phyloP scores from a whole-genome alignment of 2,797 vertebrate species.

The Choloepus didactylus region DNA sequence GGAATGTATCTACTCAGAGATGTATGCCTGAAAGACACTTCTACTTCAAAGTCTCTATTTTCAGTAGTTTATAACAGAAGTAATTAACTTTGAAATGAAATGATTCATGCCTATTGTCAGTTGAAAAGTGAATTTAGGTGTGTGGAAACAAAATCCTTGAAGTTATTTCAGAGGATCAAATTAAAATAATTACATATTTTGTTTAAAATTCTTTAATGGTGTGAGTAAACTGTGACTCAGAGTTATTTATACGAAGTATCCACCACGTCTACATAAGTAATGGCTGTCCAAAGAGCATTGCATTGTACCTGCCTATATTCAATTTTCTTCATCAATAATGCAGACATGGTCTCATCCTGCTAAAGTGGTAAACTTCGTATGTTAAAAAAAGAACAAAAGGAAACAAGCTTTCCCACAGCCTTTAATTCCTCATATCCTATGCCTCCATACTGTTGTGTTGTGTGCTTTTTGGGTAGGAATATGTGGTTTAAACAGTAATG shows the following conservation, averaged over 20 bases:
- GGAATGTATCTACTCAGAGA: background rate
- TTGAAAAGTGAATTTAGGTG: conserved; percentile 5
- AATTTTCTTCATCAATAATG: background rate
- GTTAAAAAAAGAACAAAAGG: background rate
- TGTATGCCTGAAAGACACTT: background rate
- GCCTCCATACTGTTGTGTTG: background rate
- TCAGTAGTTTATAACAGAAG: conserved; percentile 40
- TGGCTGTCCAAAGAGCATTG: background rate
- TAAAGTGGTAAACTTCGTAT: background rate
- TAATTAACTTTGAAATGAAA: conserved; percentile 41
- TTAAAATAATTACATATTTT: conserved; percentile 26
- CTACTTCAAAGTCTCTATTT: conserved; percentile 11
- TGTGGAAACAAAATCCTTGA: conserved; percentile 53
- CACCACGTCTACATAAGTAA: background rate
- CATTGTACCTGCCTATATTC: background rate
- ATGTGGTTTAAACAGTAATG: background rate
- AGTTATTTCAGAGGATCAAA: conserved; percentile 20
- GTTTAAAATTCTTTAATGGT: background rate
- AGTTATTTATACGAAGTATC: background rate
- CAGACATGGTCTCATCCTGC: background rate
- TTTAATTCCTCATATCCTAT: background rate
- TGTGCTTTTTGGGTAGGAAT: background rate
- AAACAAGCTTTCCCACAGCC: background rate
- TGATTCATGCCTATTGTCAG: conserved; percentile 41
- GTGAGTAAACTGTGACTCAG: background rate